Conservation (phyloP, 2,888 invertebrate species). For the Acrocyrtus sp. region DNA sequence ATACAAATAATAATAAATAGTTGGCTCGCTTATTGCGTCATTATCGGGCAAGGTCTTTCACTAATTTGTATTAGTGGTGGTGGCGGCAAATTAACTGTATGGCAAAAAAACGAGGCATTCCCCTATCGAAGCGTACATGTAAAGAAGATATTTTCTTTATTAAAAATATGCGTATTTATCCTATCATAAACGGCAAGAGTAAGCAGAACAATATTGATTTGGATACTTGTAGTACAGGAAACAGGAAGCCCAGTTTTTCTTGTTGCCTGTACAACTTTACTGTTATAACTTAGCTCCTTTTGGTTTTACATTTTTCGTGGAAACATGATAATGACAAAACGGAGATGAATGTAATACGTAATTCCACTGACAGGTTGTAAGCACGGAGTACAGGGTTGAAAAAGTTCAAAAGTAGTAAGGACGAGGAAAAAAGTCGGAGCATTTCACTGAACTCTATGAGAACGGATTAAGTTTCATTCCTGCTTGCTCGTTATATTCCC, state of each 20-base stretch:
- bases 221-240: too few relatives aligned
- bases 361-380: background rate
- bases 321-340: background rate
- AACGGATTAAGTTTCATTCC: too few relatives aligned
- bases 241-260: constrained; percentile 15
- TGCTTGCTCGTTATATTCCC: too few relatives aligned
- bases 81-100: background rate
- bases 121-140: background rate
- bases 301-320: background rate
- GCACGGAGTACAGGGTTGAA: background rate
- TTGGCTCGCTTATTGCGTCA: too few relatives aligned
- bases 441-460: too few relatives aligned
- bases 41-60: too few relatives aligned
- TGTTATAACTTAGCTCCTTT: too few relatives aligned
- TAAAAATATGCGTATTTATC: too few relatives aligned
- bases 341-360: background rate
- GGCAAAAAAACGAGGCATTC: background rate
- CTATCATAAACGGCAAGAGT: too few relatives aligned
- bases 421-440: background rate
- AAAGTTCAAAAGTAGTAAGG: background rate
- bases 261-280: too few relatives aligned
- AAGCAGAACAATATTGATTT: too few relatives aligned
- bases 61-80: background rate
- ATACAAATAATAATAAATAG: too few relatives aligned
- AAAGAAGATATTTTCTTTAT: background rate